Evolutionary conservation across 1,140 invertebrate genomes (phyloP).

Genomic region (Bombus difficillimus): DNA sequence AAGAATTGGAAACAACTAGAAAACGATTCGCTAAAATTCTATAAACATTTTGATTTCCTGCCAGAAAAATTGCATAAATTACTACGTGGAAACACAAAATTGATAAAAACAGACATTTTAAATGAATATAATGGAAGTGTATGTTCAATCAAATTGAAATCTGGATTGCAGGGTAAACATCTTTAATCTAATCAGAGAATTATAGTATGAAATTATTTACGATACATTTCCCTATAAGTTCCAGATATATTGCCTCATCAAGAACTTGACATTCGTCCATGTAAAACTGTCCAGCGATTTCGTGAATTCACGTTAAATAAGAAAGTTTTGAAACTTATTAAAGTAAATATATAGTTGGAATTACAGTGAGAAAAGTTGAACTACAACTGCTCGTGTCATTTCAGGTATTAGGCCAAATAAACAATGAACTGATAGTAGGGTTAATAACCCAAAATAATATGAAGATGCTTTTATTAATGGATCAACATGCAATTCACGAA

Average conservation of each 20-base stretch:
- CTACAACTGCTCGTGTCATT: constrained; percentile 8
- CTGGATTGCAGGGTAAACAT: constrained; percentile 13
- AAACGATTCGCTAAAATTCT: not conserved
- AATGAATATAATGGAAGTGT: constrained; percentile 31
- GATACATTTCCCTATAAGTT: constrained; percentile 21
- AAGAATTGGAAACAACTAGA: not conserved
- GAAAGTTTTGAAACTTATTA: constrained; percentile 60
- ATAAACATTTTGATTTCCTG: constrained; percentile 47
- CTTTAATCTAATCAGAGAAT: not conserved
- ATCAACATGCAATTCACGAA: constrained; percentile 81
- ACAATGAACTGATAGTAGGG: constrained; percentile 77
- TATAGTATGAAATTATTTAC: not conserved
- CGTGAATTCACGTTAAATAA: constrained; percentile 68
- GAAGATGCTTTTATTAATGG: constrained; percentile 76
- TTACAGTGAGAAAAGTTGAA: not conserved
- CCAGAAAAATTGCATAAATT: constrained; percentile 57
- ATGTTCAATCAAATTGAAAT: constrained; percentile 9
- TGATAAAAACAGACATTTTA: constrained; percentile 40
- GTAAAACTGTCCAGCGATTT: constrained; percentile 47
- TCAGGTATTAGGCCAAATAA: constrained; percentile 79
- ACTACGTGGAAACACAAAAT: constrained; percentile 44
- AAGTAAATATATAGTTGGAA: constrained; percentile 53
- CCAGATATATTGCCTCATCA: constrained; percentile 48
- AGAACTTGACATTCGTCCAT: constrained; percentile 62
- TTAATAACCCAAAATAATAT: constrained; percentile 65